These are phyloP conservation scores for Chydorus sphaericus DNA, from an alignment of 2,888 invertebrate genomes.

Conservation along the genomic window DNA sequence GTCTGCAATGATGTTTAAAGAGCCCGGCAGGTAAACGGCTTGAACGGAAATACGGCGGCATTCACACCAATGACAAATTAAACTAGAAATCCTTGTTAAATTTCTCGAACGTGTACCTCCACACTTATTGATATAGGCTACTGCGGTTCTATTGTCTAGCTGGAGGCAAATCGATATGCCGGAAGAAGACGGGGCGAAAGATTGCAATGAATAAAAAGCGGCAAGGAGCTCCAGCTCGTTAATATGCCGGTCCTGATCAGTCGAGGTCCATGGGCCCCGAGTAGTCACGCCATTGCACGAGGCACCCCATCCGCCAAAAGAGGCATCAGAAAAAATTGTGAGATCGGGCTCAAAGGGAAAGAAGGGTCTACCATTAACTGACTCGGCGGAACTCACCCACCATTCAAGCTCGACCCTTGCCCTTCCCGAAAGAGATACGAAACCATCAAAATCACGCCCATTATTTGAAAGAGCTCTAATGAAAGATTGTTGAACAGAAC, in stretches of 20 bases:
- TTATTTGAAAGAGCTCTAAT: no score
- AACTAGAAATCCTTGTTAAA: no score
- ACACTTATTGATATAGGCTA: not conserved
- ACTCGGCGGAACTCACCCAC: not conserved
- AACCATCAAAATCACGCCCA: no score
- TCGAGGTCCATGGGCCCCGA: not conserved
- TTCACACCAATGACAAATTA: no score
- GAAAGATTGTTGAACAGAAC: no score
- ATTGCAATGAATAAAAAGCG: not conserved
- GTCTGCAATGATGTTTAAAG: no score
- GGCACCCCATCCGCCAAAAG: not conserved
- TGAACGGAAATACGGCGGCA: no score
- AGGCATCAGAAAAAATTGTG: not conserved
- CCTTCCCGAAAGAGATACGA: no score
- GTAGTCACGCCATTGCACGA: not conserved
- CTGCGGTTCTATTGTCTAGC: not conserved
- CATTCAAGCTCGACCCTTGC: not conserved
- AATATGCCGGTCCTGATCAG: not conserved
- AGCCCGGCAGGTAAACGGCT: no score
- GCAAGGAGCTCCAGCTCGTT: not conserved
- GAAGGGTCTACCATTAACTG: not conserved
- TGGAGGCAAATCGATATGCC: not conserved
- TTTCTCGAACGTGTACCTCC: slow-evolving; percentile 27
- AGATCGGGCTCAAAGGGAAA: not conserved
- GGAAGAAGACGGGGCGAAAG: not conserved